A percentile compares a stretch with the other conserved stretches of the same genome.
Evolutionary conservation across 2,888 invertebrate genomes (phyloP).

Genomic region (Eremobia ochroleuca): DNA sequence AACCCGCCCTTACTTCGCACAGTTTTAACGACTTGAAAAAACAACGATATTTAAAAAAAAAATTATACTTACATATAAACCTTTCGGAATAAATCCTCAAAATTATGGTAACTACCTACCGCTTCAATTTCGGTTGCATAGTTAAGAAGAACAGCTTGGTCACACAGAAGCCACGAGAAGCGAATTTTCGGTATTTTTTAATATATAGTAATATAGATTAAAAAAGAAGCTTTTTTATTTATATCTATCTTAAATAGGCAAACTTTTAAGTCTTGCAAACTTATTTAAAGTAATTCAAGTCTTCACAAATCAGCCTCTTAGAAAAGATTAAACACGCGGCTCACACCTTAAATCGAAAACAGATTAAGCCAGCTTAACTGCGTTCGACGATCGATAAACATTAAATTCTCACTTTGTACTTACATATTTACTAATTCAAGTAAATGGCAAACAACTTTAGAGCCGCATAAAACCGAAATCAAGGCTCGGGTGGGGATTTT

Average conservation of each 20-base stretch:
- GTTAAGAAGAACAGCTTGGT: neutral
- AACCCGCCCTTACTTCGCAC: neutral
- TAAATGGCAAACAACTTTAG: constrained; percentile 80
- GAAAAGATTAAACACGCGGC: constrained; percentile 33
- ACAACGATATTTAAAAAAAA: too few species aligned
- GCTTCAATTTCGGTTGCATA: neutral
- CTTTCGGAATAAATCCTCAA: neutral
- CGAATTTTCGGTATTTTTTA: too few species aligned
- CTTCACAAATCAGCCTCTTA: constrained; percentile 28
- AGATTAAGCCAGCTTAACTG: constrained; percentile 44
- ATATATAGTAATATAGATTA: neutral
- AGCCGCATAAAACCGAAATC: constrained; percentile 83
- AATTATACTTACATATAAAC: neutral
- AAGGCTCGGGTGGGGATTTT: constrained; percentile 78
- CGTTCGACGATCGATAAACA: constrained; percentile 42
- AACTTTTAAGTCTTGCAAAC: neutral
- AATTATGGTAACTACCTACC: neutral
- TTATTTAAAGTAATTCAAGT: constrained; percentile 23
- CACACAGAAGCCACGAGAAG: neutral
- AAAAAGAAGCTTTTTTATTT: neutral
- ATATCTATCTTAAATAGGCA: neutral
- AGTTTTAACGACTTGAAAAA: too few species aligned
- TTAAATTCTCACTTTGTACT: constrained; percentile 57
- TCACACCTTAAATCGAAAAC: constrained; percentile 37
- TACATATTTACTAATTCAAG: constrained; percentile 75